Conservation (phyloP, 64 coral and sea anemone species). For the Montipora capricornis region DNA sequence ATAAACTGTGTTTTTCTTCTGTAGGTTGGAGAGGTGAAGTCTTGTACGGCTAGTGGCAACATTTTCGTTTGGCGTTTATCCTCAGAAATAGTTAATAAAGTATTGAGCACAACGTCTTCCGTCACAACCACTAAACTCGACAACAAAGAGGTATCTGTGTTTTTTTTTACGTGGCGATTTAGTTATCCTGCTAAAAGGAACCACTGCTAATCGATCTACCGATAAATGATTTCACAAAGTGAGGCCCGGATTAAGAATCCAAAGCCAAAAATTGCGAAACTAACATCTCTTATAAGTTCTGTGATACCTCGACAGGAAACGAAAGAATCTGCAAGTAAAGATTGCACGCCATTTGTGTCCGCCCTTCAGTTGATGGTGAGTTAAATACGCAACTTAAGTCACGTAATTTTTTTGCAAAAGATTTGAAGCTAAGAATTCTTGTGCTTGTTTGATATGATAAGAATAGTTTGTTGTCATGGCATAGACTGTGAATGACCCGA, state of each 20-base stretch:
- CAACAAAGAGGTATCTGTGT: neutral
- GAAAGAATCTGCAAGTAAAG: neutral
- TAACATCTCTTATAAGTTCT: too few species aligned
- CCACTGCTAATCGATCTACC: neutral
- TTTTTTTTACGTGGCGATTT: neutral
- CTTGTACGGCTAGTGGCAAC: neutral
- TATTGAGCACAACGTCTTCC: neutral
- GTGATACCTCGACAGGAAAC: neutral
- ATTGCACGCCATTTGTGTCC: constrained; percentile 9
- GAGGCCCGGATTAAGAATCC: neutral
- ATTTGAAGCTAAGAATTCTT: too few species aligned
- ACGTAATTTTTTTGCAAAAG: neutral
- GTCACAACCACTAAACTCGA: neutral
- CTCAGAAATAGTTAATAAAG: neutral
- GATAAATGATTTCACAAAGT: neutral
- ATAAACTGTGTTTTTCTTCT: neutral
- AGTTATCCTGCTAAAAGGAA: neutral
- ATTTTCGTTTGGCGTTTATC: neutral
- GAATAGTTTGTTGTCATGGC: too few species aligned
- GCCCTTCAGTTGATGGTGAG: constrained; percentile 24
- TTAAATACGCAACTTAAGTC: neutral
- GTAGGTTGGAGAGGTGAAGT: constrained; percentile 34
- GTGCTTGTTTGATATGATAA: too few species aligned
- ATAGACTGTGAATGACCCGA: too few species aligned
- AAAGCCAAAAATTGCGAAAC: too few species aligned